Percentiles rank a stretch among this genome's conserved stretches.
These are phyloP conservation scores for Harpegnathos saltator DNA, from an alignment of 1,140 invertebrate genomes.

Conservation along the genomic window DNA sequence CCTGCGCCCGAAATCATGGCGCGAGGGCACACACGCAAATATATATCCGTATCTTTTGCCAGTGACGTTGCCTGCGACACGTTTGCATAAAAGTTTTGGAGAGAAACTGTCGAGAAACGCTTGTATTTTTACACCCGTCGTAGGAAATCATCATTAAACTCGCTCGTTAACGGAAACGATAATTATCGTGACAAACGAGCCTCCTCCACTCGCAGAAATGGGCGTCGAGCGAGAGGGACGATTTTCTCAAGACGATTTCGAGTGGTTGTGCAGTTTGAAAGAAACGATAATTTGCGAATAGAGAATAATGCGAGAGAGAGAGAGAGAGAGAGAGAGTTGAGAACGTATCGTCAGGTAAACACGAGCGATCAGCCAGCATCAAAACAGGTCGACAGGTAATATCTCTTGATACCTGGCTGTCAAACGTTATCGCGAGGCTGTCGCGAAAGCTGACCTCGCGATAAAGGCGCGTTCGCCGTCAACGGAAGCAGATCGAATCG, in stretches of 20 bases:
- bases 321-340: not conserved
- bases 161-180: conserved; percentile 18
- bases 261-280: not conserved
- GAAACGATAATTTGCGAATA: not conserved
- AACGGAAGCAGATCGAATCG: not conserved
- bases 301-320: not conserved
- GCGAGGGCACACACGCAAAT: conserved; percentile 7
- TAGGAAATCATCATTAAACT: not conserved
- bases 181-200: not conserved
- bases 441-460: not conserved
- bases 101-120: conserved; percentile 16
- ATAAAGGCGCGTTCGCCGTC: not conserved
- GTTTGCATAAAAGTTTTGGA: not conserved
- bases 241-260: not conserved
- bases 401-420: not conserved
- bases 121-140: conserved; percentile 35
- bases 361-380: not conserved
- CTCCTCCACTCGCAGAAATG: conserved; percentile 15
- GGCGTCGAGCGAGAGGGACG: not conserved
- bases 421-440: not conserved
- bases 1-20: conserved; percentile 25
- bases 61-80: not conserved
- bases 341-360: not conserved
- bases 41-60: conserved; percentile 18
- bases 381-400: not conserved